Evolutionary conservation across 2,113 vertebrate genomes (phyloP).

Genomic region (Herpetotheres cachinnans): DNA sequence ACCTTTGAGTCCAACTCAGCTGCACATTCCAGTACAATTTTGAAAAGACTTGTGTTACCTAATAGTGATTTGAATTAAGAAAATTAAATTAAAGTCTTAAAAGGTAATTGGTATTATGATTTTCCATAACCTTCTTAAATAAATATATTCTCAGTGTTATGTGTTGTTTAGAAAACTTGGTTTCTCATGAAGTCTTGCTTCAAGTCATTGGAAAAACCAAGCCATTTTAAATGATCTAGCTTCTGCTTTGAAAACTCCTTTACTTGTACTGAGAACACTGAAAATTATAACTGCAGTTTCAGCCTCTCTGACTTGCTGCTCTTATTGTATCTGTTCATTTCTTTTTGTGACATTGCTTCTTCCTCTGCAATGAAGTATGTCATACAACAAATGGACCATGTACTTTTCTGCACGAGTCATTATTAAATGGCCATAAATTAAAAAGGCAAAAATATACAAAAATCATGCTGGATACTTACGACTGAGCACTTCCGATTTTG

Average conservation of each 20-base stretch:
- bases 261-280: background rate
- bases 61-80: background rate
- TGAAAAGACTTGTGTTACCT: background rate
- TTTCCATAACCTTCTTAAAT: background rate
- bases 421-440: constrained; percentile 13
- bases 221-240: background rate
- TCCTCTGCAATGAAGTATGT: background rate
- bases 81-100: background rate
- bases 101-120: background rate
- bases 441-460: constrained; percentile 10
- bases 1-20: background rate
- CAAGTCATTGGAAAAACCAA: background rate
- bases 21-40: background rate
- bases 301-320: background rate
- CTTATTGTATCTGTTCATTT: background rate
- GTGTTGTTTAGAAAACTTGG: background rate
- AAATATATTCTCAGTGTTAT: background rate
- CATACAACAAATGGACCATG: background rate
- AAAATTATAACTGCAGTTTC: background rate
- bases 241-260: background rate
- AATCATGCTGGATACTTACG: background rate
- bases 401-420: background rate
- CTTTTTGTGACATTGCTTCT: background rate
- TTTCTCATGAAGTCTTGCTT: background rate
- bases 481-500: background rate